Percentiles rank a stretch among this genome's conserved stretches.
Evolutionary conservation across 2,888 invertebrate genomes (phyloP).

Genomic region (Meta bourneti): DNA sequence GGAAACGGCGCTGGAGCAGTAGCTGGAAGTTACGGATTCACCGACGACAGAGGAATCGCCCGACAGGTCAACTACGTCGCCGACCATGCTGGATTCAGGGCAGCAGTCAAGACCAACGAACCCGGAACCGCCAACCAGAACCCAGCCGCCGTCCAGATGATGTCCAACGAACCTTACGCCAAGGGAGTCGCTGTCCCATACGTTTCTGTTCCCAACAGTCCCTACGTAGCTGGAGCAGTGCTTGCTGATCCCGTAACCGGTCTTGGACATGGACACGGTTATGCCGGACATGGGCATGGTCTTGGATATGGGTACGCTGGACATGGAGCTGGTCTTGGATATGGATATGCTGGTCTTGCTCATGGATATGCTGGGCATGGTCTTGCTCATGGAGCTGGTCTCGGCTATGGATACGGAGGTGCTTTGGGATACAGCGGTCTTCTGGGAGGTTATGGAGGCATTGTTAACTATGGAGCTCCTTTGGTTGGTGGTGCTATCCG

Average conservation of each 20-base stretch:
- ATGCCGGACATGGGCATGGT: not conserved
- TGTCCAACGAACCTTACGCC: constrained; percentile 44
- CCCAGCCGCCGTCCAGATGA: constrained; percentile 52
- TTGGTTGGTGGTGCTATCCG: constrained; percentile 41
- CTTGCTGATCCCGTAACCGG: not conserved
- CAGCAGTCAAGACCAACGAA: constrained; percentile 67
- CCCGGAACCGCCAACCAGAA: constrained; percentile 63
- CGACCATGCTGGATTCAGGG: constrained; percentile 61
- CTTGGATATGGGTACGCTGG: not conserved
- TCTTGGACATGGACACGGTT: not conserved
- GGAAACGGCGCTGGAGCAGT: constrained; percentile 51
- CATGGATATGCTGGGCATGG: not conserved
- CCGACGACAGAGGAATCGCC: constrained; percentile 48
- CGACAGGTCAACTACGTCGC: constrained; percentile 66
- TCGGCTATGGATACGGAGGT: not conserved
- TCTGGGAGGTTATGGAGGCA: constrained; percentile 15
- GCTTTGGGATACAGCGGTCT: constrained; percentile 27
- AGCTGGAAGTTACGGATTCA: constrained; percentile 59
- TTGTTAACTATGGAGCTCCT: constrained; percentile 31
- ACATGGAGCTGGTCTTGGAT: not conserved
- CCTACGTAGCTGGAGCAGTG: constrained; percentile 9
- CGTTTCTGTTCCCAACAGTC: constrained; percentile 21
- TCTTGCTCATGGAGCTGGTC: not conserved
- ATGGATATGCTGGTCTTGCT: not conserved
- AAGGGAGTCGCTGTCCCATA: constrained; percentile 26